Conservation (phyloP, 2,888 invertebrate species). For the Leptopilina drosophilae region DNA sequence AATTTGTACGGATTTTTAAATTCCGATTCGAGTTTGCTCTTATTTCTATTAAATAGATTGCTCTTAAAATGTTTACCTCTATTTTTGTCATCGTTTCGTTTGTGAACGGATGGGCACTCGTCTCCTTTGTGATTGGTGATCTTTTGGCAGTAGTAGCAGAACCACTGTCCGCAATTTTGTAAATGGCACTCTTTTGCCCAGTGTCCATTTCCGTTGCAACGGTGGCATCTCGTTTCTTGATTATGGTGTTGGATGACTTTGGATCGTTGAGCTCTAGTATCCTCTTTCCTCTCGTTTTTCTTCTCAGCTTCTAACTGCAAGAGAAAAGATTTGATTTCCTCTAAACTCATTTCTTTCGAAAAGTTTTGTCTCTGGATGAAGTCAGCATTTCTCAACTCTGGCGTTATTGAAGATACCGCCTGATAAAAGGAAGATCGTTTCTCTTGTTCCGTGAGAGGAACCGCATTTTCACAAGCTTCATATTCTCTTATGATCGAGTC, state of each 20-base stretch:
- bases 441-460: constrained; percentile 52
- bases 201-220: constrained; percentile 47
- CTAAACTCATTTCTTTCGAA: constrained; percentile 48
- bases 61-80: constrained; percentile 17
- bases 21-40: constrained; percentile 5
- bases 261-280: constrained; percentile 32
- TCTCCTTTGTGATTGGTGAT: constrained; percentile 42
- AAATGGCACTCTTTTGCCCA: constrained; percentile 42
- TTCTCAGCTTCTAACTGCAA: constrained; percentile 49
- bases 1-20: neutral
- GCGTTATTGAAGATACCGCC: constrained; percentile 43
- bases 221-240: constrained; percentile 35
- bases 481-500: constrained; percentile 53
- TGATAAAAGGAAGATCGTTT: constrained; percentile 53
- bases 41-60: constrained; percentile 12
- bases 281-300: constrained; percentile 38
- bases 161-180: constrained; percentile 41
- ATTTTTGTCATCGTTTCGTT: neutral
- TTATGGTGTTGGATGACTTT: neutral
- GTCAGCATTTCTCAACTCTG: constrained; percentile 48
- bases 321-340: constrained; percentile 50
- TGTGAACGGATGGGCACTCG: constrained; percentile 20
- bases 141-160: constrained; percentile 51
- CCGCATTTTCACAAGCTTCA: constrained; percentile 47
- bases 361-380: constrained; percentile 46